These are phyloP conservation scores for Agapornis canus DNA, from an alignment of 2,797 vertebrate species.

Conservation along the genomic window DNA sequence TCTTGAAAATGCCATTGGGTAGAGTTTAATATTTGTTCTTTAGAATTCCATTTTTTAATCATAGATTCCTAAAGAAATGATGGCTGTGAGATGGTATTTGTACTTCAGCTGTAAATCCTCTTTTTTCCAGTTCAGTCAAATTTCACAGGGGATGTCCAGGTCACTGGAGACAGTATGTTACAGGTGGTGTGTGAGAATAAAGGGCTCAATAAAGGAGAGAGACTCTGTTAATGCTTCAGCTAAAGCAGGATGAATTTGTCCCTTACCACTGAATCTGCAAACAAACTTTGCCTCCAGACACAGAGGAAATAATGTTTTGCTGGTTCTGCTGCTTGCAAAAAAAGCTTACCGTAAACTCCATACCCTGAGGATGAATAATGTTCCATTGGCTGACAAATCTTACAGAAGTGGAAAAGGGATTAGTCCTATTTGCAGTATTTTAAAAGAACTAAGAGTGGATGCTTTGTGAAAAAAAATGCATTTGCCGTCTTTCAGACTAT, in stretches of 20 bases:
- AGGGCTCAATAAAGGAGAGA: neutral
- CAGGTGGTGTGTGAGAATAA: neutral
- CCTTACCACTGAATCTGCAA: neutral
- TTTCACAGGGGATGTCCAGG: neutral
- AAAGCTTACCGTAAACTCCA: neutral
- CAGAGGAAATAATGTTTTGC: neutral
- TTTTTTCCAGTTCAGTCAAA: neutral
- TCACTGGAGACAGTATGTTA: neutral
- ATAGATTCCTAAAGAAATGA: neutral
- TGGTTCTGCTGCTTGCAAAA: neutral
- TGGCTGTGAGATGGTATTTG: neutral
- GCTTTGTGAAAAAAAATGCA: neutral
- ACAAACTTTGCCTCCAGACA: neutral
- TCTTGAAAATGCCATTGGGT: neutral
- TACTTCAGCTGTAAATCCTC: neutral
- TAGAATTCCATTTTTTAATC: neutral
- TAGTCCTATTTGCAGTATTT: neutral
- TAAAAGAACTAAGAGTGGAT: neutral
- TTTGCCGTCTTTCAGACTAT: neutral
- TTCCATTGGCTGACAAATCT: neutral
- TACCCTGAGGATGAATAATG: neutral
- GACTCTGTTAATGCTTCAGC: neutral
- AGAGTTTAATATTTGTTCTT: neutral
- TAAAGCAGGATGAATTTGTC: neutral
- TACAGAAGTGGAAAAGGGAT: neutral